Base-by-base conservation (phyloP, 2,797 vertebrate species). In the Halcyon badia region DNA sequence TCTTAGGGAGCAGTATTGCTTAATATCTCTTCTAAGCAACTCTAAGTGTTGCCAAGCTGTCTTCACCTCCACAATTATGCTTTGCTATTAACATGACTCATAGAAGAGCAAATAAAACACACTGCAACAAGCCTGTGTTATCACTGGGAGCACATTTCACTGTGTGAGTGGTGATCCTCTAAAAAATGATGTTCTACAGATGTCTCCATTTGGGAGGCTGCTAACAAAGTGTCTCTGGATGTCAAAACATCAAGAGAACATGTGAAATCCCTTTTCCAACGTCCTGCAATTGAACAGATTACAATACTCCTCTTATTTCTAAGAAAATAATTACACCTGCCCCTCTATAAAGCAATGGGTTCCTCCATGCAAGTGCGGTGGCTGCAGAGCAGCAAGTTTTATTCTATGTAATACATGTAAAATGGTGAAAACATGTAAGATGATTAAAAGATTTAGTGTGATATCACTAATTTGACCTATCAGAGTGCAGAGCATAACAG, bases 101-200 rank as follows among this genome's bases (percentile, higher is more conserved):
- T 51, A 58, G 60, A 76, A 85, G 41, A 87, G 79, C 62, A 93
- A 93, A 89, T 56, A 48, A 87, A 89, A 88, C 41, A 75, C 58
- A 41, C 42, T 24, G 33, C 76, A 96, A 83, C 20, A 48, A 88
- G 51, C 39, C 65, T 86, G 56, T 0, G 1, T 66, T 71, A 73
- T 89, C 46, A 22, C 86, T 79, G 77, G 39, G 42, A 78, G 58
- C 56, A 61, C 52, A 42, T 84, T 92, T 76, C 81, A 48, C 57
- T 44, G 62, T 1, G 1, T 3, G 9, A 86, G 73, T 7, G 17
- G 61, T 6, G 10, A 57, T 71, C 25, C 41, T 78, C 57, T n/a
- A 39, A 78, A 52, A 62, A 79, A 68, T 12, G 9, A 49, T 21
- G 41, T 31, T 87, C 80, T 68, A 75, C 48, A 77, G 39, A 64